A percentile compares a stretch with the other conserved stretches of the same genome.
These are phyloP conservation scores for Drosophila yooni DNA, from an alignment of 2,888 invertebrate genomes.

Conservation along the genomic window DNA sequence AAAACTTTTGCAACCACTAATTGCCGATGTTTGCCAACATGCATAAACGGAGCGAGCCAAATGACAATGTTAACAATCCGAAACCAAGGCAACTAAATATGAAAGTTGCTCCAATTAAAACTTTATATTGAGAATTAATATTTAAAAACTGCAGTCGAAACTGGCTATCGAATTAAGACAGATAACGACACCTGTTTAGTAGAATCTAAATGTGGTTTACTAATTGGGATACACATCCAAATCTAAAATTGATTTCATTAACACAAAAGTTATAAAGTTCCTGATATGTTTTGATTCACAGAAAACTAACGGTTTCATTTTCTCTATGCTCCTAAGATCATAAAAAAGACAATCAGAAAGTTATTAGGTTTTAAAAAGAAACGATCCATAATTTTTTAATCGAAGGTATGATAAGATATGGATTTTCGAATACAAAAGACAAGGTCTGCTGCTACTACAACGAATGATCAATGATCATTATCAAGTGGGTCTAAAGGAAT, in stretches of 20 bases:
- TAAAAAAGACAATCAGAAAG: background rate
- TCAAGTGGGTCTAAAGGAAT: background rate
- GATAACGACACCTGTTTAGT: background rate
- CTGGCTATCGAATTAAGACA: background rate
- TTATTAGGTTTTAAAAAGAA: background rate
- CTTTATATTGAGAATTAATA: background rate
- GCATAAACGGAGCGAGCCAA: background rate
- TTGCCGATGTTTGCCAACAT: conserved; percentile 6
- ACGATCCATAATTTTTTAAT: background rate
- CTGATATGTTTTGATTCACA: background rate
- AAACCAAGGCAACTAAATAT: background rate
- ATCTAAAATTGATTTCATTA: too few species aligned
- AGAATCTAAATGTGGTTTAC: background rate
- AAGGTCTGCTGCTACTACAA: background rate
- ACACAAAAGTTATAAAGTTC: too few species aligned
- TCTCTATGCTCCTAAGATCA: fast-evolving
- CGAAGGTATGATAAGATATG: background rate
- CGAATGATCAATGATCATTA: background rate
- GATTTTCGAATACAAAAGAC: background rate
- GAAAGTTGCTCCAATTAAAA: background rate
- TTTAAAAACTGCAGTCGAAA: background rate
- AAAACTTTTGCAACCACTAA: conserved; percentile 15
- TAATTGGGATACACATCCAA: background rate
- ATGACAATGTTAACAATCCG: background rate
- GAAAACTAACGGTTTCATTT: background rate